Evolutionary conservation across 2,113 vertebrate species (phyloP).

Genomic region (Bos javanicus): DNA sequence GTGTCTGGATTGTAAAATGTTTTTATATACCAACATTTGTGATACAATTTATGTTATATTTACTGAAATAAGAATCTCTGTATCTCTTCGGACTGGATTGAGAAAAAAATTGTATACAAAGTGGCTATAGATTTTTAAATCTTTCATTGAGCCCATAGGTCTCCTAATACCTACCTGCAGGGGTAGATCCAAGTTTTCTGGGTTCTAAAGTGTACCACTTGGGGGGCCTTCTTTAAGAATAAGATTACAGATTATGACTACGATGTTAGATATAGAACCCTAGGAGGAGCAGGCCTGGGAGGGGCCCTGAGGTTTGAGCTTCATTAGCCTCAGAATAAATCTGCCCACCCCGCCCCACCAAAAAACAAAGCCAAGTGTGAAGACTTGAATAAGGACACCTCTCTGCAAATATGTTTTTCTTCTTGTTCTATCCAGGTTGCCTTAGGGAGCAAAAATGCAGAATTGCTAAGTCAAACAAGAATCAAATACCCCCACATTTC

Average conservation of each 20-base stretch:
- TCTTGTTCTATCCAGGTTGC: not conserved
- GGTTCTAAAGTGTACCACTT: not conserved
- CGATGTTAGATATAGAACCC: not conserved
- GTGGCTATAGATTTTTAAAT: not conserved
- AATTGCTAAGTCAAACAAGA: slow-evolving; percentile 10
- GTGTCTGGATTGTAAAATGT: not conserved
- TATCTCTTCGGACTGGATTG: not conserved
- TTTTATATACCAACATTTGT: not conserved
- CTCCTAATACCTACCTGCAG: not conserved
- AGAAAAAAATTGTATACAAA: not conserved
- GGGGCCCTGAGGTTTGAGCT: not conserved
- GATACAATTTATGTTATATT: slow-evolving; percentile 11
- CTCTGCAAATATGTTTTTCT: not conserved
- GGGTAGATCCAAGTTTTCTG: not conserved
- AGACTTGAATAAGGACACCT: not conserved
- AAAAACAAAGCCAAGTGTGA: not conserved
- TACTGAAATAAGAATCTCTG: not conserved
- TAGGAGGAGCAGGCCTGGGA: not conserved
- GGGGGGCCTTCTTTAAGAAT: not conserved
- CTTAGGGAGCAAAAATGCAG: slow-evolving; percentile 6
- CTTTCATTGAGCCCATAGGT: not conserved
- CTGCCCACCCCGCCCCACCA: not conserved
- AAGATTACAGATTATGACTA: not conserved
- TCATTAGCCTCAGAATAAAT: not conserved
- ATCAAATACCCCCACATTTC: not conserved